phyloP scores from a whole-genome alignment of 2,888 invertebrate species.

The Netelia fuscicornis region DNA sequence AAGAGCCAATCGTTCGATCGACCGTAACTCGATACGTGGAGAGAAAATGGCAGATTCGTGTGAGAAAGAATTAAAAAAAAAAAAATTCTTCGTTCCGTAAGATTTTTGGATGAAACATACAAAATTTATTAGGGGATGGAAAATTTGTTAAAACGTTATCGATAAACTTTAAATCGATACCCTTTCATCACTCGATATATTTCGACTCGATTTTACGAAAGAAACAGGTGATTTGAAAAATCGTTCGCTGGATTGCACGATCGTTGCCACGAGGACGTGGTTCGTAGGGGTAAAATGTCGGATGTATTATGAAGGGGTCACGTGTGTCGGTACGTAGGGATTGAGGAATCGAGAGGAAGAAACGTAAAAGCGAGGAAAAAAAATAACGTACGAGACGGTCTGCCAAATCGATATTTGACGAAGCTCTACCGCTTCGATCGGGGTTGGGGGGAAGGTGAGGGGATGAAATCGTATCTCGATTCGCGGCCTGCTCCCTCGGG shows the following conservation, averaged over 20 bases:
- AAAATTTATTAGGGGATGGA: too few species aligned
- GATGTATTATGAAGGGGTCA: conserved; percentile 12
- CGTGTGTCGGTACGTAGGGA: conserved; percentile 10
- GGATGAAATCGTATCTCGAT: conserved; percentile 67
- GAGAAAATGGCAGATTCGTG: neutral
- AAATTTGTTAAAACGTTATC: too few species aligned
- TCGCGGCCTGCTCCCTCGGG: conserved; percentile 59
- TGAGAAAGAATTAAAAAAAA: too few species aligned
- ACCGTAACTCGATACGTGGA: conserved; percentile 12
- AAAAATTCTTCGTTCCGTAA: too few species aligned
- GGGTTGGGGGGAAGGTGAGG: conserved; percentile 18
- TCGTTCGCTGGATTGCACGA: conserved; percentile 39
- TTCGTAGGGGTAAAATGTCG: conserved; percentile 29
- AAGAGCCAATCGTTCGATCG: conserved; percentile 43
- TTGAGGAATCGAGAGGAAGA: neutral
- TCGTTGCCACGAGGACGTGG: neutral
- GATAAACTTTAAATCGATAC: too few species aligned
- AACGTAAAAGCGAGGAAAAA: conserved; percentile 19
- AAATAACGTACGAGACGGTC: conserved; percentile 55
- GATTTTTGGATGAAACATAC: too few species aligned
- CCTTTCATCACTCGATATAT: too few species aligned
- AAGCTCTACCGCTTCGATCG: conserved; percentile 53
- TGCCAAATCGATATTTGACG: conserved; percentile 68
- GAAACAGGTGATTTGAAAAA: conserved; percentile 15
- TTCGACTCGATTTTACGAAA: neutral